These are phyloP conservation scores for Psilopsiagon aurifrons DNA, from an alignment of 2,113 vertebrate species.

Conservation along the genomic window DNA sequence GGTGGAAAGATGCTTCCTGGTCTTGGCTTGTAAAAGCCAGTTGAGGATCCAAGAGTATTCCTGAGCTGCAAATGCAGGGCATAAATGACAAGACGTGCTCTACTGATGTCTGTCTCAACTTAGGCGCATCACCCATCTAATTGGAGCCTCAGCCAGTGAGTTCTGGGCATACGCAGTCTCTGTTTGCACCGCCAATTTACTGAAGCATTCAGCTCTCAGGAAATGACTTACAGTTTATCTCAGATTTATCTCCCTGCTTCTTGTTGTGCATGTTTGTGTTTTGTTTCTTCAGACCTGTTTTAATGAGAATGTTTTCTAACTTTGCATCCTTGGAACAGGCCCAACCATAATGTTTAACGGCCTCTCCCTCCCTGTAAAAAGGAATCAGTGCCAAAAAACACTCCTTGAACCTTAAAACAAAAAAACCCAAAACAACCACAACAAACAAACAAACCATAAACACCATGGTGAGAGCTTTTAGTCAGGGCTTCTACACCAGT, in stretches of 20 bases:
- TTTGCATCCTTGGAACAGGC: slow-evolving; percentile 37
- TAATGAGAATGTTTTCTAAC: slow-evolving; percentile 30
- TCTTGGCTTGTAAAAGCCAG: not conserved
- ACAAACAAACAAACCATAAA: slow-evolving; percentile 52
- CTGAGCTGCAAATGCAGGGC: not conserved
- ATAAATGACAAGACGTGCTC: not conserved
- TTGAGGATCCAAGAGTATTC: not conserved
- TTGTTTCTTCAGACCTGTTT: slow-evolving; percentile 41
- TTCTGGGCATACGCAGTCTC: not conserved
- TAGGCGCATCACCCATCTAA: not conserved
- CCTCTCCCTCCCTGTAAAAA: not conserved
- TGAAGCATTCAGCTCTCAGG: not conserved
- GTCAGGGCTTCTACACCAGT: not conserved
- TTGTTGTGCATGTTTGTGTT: not conserved
- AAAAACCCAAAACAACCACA: not conserved
- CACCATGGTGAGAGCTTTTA: slow-evolving; percentile 21
- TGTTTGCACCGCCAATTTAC: not conserved
- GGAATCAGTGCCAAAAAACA: slow-evolving; percentile 9
- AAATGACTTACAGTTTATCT: slow-evolving; percentile 23
- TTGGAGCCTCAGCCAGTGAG: not conserved
- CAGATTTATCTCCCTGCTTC: slow-evolving; percentile 9
- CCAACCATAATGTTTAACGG: slow-evolving; percentile 22
- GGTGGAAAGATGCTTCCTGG: not conserved
- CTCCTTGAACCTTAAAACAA: slow-evolving; percentile 44
- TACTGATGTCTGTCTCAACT: not conserved